A percentile compares a stretch with the other conserved stretches of the same genome.
Conservation (phyloP, 23 tunicate genomes). For the Ascidia mentula region DNA sequence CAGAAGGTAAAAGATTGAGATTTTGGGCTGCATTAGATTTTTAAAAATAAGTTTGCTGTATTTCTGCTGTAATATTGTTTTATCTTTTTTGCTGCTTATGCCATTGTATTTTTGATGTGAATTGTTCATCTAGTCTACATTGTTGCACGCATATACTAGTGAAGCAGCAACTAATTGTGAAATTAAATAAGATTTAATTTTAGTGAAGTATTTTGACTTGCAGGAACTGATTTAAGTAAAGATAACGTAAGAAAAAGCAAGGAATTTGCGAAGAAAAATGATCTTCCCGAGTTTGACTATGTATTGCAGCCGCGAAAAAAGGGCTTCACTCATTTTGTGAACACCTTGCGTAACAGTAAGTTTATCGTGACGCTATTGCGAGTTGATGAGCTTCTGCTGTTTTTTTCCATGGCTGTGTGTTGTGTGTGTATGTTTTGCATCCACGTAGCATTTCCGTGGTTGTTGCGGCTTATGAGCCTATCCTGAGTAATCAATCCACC, state of each 20-base stretch:
- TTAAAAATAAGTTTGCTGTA: neutral
- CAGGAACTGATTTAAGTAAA: conserved; percentile 92
- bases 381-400: no score
- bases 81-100: no score
- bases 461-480: no score
- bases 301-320: conserved; percentile 86
- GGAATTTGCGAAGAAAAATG: conserved; percentile 46
- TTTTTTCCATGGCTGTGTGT: no score
- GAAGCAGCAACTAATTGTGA: neutral
- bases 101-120: no score
- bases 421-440: no score
- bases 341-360: conserved; percentile 68
- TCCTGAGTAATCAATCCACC: no score
- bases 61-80: neutral
- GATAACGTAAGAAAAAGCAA: conserved; percentile 50
- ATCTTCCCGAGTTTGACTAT: conserved; percentile 58
- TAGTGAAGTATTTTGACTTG: neutral
- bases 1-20: conserved; percentile 61
- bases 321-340: conserved; percentile 77
- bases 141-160: no score
- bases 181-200: neutral
- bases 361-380: no score
- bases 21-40: neutral
- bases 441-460: no score
- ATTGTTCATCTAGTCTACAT: no score